Evolutionary conservation across 2,888 invertebrate species (phyloP).

Genomic region (Oscheius sp.): DNA sequence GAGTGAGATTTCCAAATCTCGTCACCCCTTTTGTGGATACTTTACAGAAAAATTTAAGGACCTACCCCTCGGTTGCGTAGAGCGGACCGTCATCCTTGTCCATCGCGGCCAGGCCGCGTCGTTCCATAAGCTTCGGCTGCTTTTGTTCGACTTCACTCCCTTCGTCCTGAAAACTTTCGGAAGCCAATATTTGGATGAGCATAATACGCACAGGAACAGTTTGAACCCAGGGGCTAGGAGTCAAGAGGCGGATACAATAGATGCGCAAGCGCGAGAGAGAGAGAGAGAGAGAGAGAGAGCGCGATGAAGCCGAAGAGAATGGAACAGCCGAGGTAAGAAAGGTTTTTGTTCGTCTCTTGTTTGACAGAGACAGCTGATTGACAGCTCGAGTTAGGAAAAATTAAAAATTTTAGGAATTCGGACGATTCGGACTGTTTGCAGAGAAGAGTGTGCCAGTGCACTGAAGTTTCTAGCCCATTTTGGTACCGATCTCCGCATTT

Average conservation of each 20-base stretch:
- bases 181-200: neutral
- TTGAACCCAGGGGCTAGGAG: slow-evolving; percentile 13
- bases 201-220: neutral
- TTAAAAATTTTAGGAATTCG: neutral
- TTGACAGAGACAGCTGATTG: neutral
- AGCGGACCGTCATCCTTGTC: slow-evolving; percentile 27
- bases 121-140: slow-evolving; percentile 16
- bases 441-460: too few species aligned
- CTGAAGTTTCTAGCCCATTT: too few species aligned
- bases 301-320: neutral
- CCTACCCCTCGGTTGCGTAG: slow-evolving; percentile 30
- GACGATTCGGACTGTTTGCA: too few species aligned
- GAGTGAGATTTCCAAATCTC: neutral
- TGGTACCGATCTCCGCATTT: too few species aligned
- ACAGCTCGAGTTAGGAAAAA: neutral
- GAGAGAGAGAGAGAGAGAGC: neutral
- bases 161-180: slow-evolving; percentile 13
- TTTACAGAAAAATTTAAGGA: too few species aligned
- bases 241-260: slow-evolving; percentile 24
- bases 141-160: slow-evolving; percentile 5
- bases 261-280: neutral
- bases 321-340: neutral
- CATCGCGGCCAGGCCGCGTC: slow-evolving; percentile 23
- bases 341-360: neutral
- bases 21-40: neutral